phyloP scores from a whole-genome alignment of 2,888 invertebrate genomes.

The Dicycla oo region DNA sequence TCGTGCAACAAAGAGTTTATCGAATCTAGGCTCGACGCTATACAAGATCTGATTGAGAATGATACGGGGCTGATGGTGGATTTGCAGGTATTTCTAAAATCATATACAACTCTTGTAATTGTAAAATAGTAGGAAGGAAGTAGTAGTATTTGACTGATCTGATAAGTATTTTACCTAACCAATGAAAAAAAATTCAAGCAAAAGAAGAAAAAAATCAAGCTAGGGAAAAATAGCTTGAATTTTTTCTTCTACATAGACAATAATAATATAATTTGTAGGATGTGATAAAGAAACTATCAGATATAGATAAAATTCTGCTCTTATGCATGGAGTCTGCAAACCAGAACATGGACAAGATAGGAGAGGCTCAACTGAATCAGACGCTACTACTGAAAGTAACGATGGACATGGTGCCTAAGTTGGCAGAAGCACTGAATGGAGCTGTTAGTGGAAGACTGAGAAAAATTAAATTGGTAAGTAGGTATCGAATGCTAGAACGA shows the following conservation, averaged over 20 bases:
- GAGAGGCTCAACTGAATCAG: slow-evolving; percentile 95
- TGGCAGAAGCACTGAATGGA: slow-evolving; percentile 89
- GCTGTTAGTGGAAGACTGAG: slow-evolving; percentile 90
- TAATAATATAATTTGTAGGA: slow-evolving; percentile 82
- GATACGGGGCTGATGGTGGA: slow-evolving; percentile 91
- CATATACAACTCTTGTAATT: no score
- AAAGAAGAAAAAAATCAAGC: no score
- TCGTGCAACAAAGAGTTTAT: slow-evolving; percentile 92
- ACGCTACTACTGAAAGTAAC: slow-evolving; percentile 94
- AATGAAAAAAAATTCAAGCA: no score
- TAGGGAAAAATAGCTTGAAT: no score
- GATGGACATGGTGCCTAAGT: slow-evolving; percentile 92
- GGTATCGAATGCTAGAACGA: not conserved
- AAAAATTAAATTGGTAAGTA: slow-evolving; percentile 89
- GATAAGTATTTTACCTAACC: no score
- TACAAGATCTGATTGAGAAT: slow-evolving; percentile 94
- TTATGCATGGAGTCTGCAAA: slow-evolving; percentile 85
- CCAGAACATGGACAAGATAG: slow-evolving; percentile 88
- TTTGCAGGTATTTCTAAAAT: slow-evolving; percentile 89
- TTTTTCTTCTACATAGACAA: no score
- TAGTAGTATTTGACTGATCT: no score
- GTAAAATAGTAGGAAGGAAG: no score
- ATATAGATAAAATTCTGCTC: slow-evolving; percentile 94
- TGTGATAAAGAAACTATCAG: slow-evolving; percentile 92
- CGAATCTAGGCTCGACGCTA: slow-evolving; percentile 92